Evolutionary conservation across 2,888 invertebrate genomes (phyloP), one percentile per base, ranked within the genome.

Genomic region (Bellardia pandia): DNA sequence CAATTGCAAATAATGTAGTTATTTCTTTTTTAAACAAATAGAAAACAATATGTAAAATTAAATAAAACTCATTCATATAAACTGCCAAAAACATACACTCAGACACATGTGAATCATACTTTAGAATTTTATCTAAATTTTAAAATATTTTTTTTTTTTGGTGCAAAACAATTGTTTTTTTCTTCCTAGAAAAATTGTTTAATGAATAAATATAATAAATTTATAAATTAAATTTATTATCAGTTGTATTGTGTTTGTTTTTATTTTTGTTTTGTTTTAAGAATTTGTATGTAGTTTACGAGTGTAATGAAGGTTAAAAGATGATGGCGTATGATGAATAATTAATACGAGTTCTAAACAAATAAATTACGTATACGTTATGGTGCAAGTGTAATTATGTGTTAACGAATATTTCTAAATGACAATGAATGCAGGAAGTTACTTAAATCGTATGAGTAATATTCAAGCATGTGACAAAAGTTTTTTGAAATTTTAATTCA

Each of bases 91-190:
- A 75, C 48, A 45, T 45, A 56, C 53, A 80, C 3, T 42, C 45
- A 60, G 16, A 30, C 33, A 76, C 23, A 53, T 51, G 48, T 71
- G 76, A 83, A 33, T 76, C 69, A 71, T 69, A 40, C 42, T 30
- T n/a, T 11, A 69, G 14, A 45, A 76, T 76, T 76, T 42, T 9
- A 69, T 62, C 11, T 71, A 79, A 74, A 79, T 45, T 14, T 77
- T 60, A 3, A 74, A 75, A 79, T 78, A 13, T 51, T 42, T 45
- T 74, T 76, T 33, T 45, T 45, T 45, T 9, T 45, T 45, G 3
- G 42, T 45, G 16, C 69, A 79, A 69, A 83, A 83, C 76, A 74
- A 75, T 84, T 72, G 76, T 84, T 78, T 66, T 66, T 78, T 66
- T 64, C 37, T 84, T 84, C 37, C 66, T 58, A 45, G 37, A 33